Conservation (phyloP, 2,888 invertebrate species). For the Diloba caeruleocephala region DNA sequence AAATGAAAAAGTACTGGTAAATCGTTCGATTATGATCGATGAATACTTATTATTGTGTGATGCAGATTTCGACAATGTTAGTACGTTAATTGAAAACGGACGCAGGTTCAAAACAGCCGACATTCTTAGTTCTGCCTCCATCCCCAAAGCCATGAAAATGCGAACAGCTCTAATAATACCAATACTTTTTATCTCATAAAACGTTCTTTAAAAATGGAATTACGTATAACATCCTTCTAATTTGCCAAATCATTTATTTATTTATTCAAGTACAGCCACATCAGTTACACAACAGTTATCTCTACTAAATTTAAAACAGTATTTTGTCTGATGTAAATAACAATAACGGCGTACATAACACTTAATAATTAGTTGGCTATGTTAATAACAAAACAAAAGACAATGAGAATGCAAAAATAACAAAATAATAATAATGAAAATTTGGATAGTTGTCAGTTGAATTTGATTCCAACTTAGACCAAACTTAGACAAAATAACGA, state of each 20-base stretch:
- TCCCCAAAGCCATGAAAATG: conserved; percentile 2
- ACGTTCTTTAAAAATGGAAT: conserved; percentile 19
- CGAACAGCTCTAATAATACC: not conserved
- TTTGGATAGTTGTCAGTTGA: too few relatives aligned
- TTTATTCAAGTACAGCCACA: too few relatives aligned
- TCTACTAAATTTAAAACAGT: too few relatives aligned
- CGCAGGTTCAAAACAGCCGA: conserved; percentile 2
- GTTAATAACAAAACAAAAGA: too few relatives aligned
- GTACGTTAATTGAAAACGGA: conserved; percentile 43
- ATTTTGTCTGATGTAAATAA: too few relatives aligned
- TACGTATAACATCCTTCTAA: conserved; percentile 36
- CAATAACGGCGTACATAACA: too few relatives aligned
- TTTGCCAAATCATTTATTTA: conserved; percentile 38
- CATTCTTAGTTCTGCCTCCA: not conserved
- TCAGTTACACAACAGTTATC: too few relatives aligned
- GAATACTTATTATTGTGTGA: conserved; percentile 25
- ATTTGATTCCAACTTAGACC: too few relatives aligned
- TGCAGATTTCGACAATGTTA: conserved; percentile 16
- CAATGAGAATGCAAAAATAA: too few relatives aligned
- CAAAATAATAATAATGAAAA: too few relatives aligned
- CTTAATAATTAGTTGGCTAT: too few relatives aligned
- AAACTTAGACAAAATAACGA: too few relatives aligned
- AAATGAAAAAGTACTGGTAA: conserved; percentile 20
- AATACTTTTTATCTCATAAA: conserved; percentile 1
- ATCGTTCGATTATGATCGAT: conserved; percentile 11